These are phyloP conservation scores for Drosophila parvula DNA, from an alignment of 1,140 invertebrate genomes.

Conservation along the genomic window DNA sequence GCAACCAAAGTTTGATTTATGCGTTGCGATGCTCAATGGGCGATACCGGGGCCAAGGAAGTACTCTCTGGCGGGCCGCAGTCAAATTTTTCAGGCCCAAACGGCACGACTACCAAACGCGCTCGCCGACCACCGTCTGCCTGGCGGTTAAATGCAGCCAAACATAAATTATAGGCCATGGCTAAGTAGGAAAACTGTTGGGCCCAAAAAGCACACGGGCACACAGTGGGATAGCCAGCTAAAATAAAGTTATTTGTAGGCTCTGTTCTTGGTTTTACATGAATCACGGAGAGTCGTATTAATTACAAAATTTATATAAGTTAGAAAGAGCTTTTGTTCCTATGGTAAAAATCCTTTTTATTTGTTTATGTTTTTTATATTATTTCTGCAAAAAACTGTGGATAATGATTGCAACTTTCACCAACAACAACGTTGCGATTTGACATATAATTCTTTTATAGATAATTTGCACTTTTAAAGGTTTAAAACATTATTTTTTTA, in stretches of 20 bases:
- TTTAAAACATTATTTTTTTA: too few relatives aligned
- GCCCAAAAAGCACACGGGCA: constrained; percentile 11
- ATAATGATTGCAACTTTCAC: too few relatives aligned
- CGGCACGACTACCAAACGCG: constrained; percentile 73
- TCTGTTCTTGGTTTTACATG: not conserved
- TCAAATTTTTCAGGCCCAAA: constrained; percentile 58
- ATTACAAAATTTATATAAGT: not conserved
- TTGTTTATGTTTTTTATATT: not conserved
- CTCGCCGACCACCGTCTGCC: constrained; percentile 45
- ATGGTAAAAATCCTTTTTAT: not conserved
- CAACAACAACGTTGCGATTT: too few relatives aligned
- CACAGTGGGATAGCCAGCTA: constrained; percentile 39
- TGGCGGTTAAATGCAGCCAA: constrained; percentile 69
- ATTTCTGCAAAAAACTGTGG: not conserved
- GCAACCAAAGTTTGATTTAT: constrained; percentile 77
- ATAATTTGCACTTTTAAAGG: too few relatives aligned
- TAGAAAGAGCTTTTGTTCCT: not conserved
- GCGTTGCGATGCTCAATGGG: constrained; percentile 76
- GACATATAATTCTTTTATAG: too few relatives aligned
- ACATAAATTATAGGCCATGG: constrained; percentile 79
- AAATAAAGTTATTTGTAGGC: not conserved
- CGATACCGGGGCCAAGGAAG: constrained; percentile 56
- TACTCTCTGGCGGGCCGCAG: constrained; percentile 14
- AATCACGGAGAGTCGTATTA: not conserved
- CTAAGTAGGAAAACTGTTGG: constrained; percentile 56